Evolutionary conservation across 2,113 vertebrate species (phyloP).

Genomic region (Euleptes europaea): DNA sequence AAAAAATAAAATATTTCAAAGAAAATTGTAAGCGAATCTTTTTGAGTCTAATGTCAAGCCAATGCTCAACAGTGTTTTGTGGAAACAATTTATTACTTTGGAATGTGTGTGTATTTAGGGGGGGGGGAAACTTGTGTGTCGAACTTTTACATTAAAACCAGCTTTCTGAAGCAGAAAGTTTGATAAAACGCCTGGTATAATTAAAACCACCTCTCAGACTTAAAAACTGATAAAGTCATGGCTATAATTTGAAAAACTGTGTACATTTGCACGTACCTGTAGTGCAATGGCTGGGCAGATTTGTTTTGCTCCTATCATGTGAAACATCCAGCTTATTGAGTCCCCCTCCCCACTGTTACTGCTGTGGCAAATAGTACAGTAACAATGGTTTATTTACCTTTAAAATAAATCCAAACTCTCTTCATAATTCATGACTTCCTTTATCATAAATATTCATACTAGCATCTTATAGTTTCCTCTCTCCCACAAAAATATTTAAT

Average conservation of each 20-base stretch:
- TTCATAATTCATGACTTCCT: constrained; percentile 64
- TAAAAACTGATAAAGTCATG: constrained; percentile 62
- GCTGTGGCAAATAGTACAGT: constrained; percentile 47
- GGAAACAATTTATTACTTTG: constrained; percentile 82
- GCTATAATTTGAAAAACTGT: constrained; percentile 63
- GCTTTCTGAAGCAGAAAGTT: constrained; percentile 76
- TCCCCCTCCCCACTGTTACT: constrained; percentile 42
- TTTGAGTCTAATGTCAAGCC: constrained; percentile 79
- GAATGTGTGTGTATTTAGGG: constrained; percentile 76
- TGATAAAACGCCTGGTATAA: constrained; percentile 65
- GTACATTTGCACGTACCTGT: constrained; percentile 43
- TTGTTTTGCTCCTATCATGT: constrained; percentile 50
- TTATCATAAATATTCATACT: constrained; percentile 76
- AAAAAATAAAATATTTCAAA: constrained; percentile 83
- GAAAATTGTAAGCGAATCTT: constrained; percentile 79
- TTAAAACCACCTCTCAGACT: constrained; percentile 68
- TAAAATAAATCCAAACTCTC: constrained; percentile 68
- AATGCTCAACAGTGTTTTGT: constrained; percentile 74
- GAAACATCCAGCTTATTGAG: constrained; percentile 43
- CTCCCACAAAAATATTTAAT: constrained; percentile 81
- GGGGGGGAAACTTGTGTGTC: constrained; percentile 72
- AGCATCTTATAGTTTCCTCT: constrained; percentile 68
- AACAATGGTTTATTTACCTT: constrained; percentile 63
- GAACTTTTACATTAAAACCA: constrained; percentile 77
- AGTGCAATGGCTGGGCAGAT: constrained; percentile 53